A percentile compares a stretch with the other conserved stretches of the same genome.
Evolutionary conservation across 2,888 invertebrate species (phyloP).

Genomic region (Encarsia formosa): DNA sequence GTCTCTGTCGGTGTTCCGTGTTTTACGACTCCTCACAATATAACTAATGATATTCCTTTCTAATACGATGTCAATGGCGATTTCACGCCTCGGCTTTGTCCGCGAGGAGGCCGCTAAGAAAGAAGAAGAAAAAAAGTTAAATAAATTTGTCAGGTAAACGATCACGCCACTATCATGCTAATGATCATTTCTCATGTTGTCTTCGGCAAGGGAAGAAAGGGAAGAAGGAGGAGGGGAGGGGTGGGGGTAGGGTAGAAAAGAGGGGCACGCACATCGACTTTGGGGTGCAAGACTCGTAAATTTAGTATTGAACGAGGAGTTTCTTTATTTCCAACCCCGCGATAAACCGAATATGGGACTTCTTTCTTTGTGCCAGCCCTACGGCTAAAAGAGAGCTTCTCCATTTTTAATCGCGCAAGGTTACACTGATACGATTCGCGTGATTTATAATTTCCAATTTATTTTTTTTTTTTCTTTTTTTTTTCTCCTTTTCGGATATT

Average conservation of each 20-base stretch:
- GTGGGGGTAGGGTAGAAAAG: background rate
- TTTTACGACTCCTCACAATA: too few relatives aligned
- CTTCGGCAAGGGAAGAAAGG: background rate
- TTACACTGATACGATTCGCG: too few relatives aligned
- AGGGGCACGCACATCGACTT: too few relatives aligned
- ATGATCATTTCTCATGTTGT: slow-evolving; percentile 22
- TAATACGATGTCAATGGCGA: slow-evolving; percentile 11
- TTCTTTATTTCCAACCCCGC: too few relatives aligned
- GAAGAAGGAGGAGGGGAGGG: background rate
- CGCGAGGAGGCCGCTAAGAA: background rate
- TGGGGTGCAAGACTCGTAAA: too few relatives aligned
- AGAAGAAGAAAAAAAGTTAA: slow-evolving; percentile 11
- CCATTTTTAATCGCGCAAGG: background rate
- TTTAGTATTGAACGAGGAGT: too few relatives aligned
- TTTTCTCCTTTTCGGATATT: too few relatives aligned
- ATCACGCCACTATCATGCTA: slow-evolving; percentile 7
- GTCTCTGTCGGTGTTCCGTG: too few relatives aligned
- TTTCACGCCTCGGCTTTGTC: slow-evolving; percentile 22
- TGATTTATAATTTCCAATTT: too few relatives aligned
- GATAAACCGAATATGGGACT: too few relatives aligned
- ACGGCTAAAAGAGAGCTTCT: background rate
- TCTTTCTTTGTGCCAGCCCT: too few relatives aligned
- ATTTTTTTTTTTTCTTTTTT: too few relatives aligned
- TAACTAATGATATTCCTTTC: slow-evolving; percentile 12
- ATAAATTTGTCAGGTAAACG: slow-evolving; percentile 22